phyloP scores from a whole-genome alignment of 35 echinoderm and acorn worm species.

The Lytechinus variegatus region DNA sequence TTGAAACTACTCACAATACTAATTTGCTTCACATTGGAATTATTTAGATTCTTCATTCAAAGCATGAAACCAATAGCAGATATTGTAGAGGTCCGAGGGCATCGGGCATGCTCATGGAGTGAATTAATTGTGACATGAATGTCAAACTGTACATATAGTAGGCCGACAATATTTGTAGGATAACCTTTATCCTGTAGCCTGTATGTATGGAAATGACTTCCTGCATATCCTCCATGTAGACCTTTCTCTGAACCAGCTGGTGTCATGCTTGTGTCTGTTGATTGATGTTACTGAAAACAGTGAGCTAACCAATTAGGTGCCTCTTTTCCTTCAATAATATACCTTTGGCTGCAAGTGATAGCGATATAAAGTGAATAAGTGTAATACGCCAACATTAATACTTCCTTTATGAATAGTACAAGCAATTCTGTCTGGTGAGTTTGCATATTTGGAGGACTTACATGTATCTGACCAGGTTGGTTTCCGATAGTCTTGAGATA shows the following conservation, averaged over 20 bases:
- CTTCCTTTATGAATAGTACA: too few species aligned
- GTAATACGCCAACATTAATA: too few species aligned
- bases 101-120: background rate
- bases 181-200: too few species aligned
- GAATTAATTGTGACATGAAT: background rate
- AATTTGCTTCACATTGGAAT: background rate
- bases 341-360: background rate
- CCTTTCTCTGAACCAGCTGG: background rate
- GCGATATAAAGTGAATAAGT: too few species aligned
- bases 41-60: background rate
- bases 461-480: too few species aligned
- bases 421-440: too few species aligned
- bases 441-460: too few species aligned
- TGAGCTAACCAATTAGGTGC: background rate
- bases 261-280: background rate
- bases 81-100: background rate
- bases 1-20: background rate
- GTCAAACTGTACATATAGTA: background rate
- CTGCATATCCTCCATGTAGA: background rate
- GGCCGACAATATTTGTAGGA: too few species aligned
- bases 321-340: background rate
- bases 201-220: background rate
- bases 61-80: background rate
- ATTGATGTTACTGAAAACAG: background rate
- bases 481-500: too few species aligned